Percentiles rank a stretch among this genome's conserved stretches.
These are phyloP conservation scores for Chrysaora quinquecirrha DNA, from an alignment of 30 jellyfish, hydroid and myxozoan genomes.

Conservation along the genomic window DNA sequence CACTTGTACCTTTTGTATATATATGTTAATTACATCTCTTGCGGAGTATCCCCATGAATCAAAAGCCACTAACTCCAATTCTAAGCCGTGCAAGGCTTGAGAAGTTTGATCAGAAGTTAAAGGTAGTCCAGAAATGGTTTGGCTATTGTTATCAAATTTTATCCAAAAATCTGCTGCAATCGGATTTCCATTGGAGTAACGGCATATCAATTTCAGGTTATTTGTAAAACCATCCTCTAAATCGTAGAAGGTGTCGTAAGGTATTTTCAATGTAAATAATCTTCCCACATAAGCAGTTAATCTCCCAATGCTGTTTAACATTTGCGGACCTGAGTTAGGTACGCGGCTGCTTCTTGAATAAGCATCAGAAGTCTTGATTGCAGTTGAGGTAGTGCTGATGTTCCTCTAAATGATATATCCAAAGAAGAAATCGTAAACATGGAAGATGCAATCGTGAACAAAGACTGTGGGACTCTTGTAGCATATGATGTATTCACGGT, in stretches of 20 bases:
- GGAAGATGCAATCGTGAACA: neutral
- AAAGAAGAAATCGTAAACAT: neutral
- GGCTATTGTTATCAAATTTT: conserved; percentile 38
- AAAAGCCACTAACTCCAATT: conserved; percentile 26
- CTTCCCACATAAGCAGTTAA: conserved; percentile 50
- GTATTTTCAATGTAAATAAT: conserved; percentile 19
- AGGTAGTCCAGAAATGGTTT: conserved; percentile 51
- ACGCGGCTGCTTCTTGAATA: neutral
- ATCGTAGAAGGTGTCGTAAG: conserved; percentile 63
- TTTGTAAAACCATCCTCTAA: conserved; percentile 56
- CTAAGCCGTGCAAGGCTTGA: conserved; percentile 34
- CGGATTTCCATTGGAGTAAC: conserved; percentile 26
- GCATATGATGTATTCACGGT: neutral
- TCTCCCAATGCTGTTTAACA: conserved; percentile 59
- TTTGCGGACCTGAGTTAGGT: conserved; percentile 36
- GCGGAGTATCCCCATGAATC: conserved; percentile 46
- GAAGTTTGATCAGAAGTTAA: conserved; percentile 15
- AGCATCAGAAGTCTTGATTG: neutral
- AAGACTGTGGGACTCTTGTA: neutral
- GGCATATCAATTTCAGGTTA: conserved; percentile 28
- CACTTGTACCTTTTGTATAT: conserved; percentile 16
- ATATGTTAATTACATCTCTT: conserved; percentile 53
- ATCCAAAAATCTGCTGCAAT: conserved; percentile 41
- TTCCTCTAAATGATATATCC: neutral
- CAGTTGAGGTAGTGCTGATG: neutral